A percentile compares a stretch with the other conserved stretches of the same genome.
Evolutionary conservation across 2,797 vertebrate genomes (phyloP).

Genomic region (Lophius americanus): DNA sequence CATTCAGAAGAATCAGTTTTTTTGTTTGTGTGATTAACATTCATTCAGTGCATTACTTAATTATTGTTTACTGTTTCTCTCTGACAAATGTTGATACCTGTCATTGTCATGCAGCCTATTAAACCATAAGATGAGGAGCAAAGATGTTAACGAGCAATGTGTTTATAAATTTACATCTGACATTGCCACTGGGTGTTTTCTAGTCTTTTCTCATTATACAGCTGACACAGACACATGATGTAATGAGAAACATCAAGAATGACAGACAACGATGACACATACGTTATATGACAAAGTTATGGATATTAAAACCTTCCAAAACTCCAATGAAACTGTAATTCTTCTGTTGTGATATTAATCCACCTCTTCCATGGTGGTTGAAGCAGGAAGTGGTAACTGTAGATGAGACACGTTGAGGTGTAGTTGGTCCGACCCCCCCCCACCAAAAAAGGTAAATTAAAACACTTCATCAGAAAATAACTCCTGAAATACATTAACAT

Average conservation of each 20-base stretch:
- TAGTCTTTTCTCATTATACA: neutral
- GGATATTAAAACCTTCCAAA: neutral
- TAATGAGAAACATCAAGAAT: neutral
- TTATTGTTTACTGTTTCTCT: neutral
- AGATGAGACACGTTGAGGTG: conserved; percentile 11
- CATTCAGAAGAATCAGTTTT: neutral
- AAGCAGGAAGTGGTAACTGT: conserved; percentile 22
- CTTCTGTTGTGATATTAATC: conserved; percentile 6
- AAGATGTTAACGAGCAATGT: conserved; percentile 13
- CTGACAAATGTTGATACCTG: neutral
- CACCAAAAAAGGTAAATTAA: conserved; percentile 41
- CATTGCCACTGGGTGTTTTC: neutral
- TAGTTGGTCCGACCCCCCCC: neutral
- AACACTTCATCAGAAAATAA: conserved; percentile 63
- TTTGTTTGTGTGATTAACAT: neutral
- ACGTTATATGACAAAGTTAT: neutral
- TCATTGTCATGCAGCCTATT: neutral
- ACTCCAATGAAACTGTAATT: conserved; percentile 20
- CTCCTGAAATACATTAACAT: conserved; percentile 46
- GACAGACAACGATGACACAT: neutral
- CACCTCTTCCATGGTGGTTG: conserved; percentile 9
- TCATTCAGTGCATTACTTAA: neutral
- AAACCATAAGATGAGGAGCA: conserved; percentile 6
- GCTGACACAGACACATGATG: neutral
- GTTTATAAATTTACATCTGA: conserved; percentile 17